These are phyloP conservation scores for Eumeta japonica DNA, from an alignment of 1,140 invertebrate species.

Conservation along the genomic window DNA sequence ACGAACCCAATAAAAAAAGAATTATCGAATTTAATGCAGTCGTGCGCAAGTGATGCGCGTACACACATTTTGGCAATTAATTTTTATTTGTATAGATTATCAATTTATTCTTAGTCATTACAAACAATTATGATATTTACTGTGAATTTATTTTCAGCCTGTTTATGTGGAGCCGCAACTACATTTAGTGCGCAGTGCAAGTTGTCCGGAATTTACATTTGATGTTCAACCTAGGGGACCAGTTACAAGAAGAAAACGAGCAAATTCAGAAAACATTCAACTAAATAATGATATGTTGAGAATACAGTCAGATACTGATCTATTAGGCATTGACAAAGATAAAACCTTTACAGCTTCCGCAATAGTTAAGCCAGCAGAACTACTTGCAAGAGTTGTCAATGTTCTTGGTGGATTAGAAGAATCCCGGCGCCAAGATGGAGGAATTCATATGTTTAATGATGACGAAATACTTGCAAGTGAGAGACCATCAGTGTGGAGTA, in stretches of 20 bases:
- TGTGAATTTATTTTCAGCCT: constrained; percentile 40
- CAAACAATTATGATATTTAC: too few species aligned
- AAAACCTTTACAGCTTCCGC: constrained; percentile 69
- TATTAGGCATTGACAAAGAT: constrained; percentile 73
- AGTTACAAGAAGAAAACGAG: constrained; percentile 58
- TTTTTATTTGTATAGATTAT: too few species aligned
- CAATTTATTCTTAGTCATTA: too few species aligned
- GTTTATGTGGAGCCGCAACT: constrained; percentile 55
- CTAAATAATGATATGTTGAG: constrained; percentile 56
- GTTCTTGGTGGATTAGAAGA: constrained; percentile 67
- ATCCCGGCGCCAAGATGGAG: constrained; percentile 35
- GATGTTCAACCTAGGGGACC: constrained; percentile 54
- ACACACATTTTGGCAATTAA: too few species aligned
- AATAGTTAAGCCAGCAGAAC: constrained; percentile 69
- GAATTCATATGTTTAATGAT: constrained; percentile 66
- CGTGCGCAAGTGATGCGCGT: too few species aligned
- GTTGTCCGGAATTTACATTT: constrained; percentile 63
- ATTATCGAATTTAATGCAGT: neutral
- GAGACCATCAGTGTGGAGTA: constrained; percentile 58
- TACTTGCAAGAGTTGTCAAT: constrained; percentile 72
- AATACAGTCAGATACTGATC: constrained; percentile 72
- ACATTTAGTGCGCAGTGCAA: constrained; percentile 51
- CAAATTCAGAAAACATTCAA: constrained; percentile 62
- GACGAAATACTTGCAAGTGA: constrained; percentile 70
- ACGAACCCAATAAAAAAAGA: too few species aligned